Conservation (phyloP, 1,140 invertebrate genomes). For the Drosophila setifemur region DNA sequence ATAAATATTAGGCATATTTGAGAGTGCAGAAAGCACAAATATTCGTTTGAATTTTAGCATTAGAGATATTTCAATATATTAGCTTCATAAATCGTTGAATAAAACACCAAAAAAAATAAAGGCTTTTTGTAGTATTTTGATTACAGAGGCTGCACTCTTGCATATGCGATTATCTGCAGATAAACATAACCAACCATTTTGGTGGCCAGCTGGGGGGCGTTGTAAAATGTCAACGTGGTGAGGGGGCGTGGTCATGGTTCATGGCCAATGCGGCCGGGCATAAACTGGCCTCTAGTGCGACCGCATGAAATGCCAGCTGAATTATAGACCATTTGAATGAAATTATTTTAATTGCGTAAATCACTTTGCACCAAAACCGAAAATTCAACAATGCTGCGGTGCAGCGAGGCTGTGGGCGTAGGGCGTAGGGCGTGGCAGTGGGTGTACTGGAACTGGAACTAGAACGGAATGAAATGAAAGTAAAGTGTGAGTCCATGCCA, state of each 20-base stretch:
- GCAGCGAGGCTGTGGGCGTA: slow-evolving; percentile 4
- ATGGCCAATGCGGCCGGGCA: slow-evolving; percentile 25
- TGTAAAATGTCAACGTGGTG: slow-evolving; percentile 33
- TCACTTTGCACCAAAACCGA: slow-evolving; percentile 72
- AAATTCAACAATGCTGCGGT: slow-evolving; percentile 73
- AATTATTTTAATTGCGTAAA: slow-evolving; percentile 81
- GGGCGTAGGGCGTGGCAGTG: slow-evolving; percentile 1
- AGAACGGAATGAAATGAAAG: too few species aligned
- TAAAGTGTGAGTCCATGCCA: slow-evolving; percentile 34
- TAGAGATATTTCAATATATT: too few species aligned
- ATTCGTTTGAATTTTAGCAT: too few species aligned
- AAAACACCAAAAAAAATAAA: too few species aligned
- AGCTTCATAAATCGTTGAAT: too few species aligned
- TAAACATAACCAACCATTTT: slow-evolving; percentile 18
- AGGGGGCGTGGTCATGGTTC: slow-evolving; percentile 28
- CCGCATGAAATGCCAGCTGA: slow-evolving; percentile 70
- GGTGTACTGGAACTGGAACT: background rate
- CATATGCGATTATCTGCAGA: slow-evolving; percentile 26
- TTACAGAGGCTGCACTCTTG: too few species aligned
- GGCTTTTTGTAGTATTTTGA: too few species aligned
- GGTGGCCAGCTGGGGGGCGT: background rate
- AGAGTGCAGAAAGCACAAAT: too few species aligned
- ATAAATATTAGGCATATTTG: too few species aligned
- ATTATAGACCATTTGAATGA: slow-evolving; percentile 79
- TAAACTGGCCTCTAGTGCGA: slow-evolving; percentile 54